Evolutionary conservation across 2,888 invertebrate species (phyloP).

Genomic region (Ctena decussata): DNA sequence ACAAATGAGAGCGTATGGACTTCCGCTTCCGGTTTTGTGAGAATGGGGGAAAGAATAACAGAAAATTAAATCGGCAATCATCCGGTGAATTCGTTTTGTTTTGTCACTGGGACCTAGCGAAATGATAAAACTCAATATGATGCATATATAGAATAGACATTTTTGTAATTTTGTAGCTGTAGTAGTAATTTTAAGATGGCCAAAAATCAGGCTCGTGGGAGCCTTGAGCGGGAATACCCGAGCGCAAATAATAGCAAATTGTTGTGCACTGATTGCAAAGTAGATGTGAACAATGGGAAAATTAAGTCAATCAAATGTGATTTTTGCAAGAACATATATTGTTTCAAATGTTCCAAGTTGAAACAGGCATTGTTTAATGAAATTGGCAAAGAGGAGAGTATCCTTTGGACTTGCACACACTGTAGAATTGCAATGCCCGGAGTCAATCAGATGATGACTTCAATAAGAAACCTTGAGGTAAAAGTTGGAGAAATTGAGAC

Average conservation of each 20-base stretch:
- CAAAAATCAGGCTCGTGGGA: neutral
- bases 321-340: neutral
- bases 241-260: neutral
- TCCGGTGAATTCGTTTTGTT: neutral
- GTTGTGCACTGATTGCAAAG: neutral
- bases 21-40: neutral
- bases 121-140: neutral
- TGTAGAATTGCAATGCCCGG: constrained; percentile 1
- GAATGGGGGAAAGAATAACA: neutral
- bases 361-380: neutral
- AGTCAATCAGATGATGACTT: neutral
- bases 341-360: constrained; percentile 6
- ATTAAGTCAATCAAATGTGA: neutral
- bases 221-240: neutral
- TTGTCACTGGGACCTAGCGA: neutral
- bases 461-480: neutral
- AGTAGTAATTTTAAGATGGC: neutral
- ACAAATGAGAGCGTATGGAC: no score
- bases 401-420: neutral
- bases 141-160: neutral
- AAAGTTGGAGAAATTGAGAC: neutral
- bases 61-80: neutral
- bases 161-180: neutral
- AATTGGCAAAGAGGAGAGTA: neutral
- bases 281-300: neutral